Percentiles rank a stretch among this genome's conserved stretches.
These are phyloP conservation scores for Drosophila varians DNA, from an alignment of 1,140 invertebrate species.

Conservation along the genomic window DNA sequence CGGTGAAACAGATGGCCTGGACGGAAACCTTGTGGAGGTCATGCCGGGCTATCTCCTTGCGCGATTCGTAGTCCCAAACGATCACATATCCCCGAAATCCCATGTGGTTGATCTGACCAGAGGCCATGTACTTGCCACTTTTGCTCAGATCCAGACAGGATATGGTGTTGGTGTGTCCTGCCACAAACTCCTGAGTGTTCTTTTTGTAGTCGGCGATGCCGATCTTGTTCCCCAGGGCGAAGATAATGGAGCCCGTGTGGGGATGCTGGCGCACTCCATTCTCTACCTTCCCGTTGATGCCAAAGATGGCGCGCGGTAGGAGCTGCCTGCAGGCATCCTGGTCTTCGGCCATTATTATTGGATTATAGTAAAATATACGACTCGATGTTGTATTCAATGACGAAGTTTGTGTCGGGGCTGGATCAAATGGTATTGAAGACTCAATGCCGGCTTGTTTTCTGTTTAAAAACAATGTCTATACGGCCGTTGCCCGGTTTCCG, in stretches of 20 bases:
- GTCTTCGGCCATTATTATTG: constrained; percentile 10
- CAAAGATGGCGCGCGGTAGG: constrained; percentile 88
- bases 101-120: constrained; percentile 94
- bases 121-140: constrained; percentile 91
- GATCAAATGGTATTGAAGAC: constrained; percentile 14
- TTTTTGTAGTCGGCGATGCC: constrained; percentile 90
- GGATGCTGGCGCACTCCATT: constrained; percentile 91
- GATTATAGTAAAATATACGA: constrained; percentile 39
- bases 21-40: constrained; percentile 94
- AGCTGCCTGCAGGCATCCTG: constrained; percentile 83
- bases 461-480: constrained; percentile 46
- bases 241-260: constrained; percentile 90
- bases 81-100: constrained; percentile 95
- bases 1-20: constrained; percentile 92
- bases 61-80: constrained; percentile 92
- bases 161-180: constrained; percentile 93
- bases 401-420: constrained; percentile 1
- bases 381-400: constrained; percentile 12
- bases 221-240: constrained; percentile 93
- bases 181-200: constrained; percentile 90
- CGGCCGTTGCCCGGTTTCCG: constrained; percentile 59
- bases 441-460: constrained; percentile 37
- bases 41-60: constrained; percentile 87
- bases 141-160: constrained; percentile 91
- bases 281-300: constrained; percentile 89